A percentile compares a stretch with the other conserved stretches of the same genome.
Evolutionary conservation across 2,888 invertebrate genomes (phyloP).

Genomic region (Phlogophora meticulosa): DNA sequence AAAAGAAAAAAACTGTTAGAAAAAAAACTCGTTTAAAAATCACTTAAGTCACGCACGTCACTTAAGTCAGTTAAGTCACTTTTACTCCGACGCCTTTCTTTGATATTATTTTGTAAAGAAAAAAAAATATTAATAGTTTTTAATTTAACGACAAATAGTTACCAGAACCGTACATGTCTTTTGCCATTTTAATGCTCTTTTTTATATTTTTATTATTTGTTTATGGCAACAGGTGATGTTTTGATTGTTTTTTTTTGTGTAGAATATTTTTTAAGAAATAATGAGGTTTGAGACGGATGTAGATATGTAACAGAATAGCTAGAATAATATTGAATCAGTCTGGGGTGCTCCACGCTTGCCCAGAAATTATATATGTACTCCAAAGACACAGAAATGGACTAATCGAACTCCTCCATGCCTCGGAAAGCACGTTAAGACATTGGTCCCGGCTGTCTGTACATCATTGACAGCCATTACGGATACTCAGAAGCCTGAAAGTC

Average conservation of each 20-base stretch:
- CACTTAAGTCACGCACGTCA: no score
- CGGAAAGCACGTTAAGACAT: no score
- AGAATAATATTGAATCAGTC: background rate
- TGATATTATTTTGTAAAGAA: slow-evolving; percentile 63
- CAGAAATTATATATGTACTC: no score
- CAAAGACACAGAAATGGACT: no score
- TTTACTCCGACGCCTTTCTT: slow-evolving; percentile 17
- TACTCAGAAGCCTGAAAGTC: no score
- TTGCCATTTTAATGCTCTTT: slow-evolving; percentile 67
- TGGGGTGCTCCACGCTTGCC: no score
- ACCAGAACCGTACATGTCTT: slow-evolving; percentile 64
- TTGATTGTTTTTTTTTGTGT: slow-evolving; percentile 6
- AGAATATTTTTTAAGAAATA: background rate
- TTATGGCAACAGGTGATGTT: slow-evolving; percentile 32
- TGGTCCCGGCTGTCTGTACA: no score
- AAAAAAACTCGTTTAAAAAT: no score
- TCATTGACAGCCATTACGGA: no score
- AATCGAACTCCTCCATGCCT: no score
- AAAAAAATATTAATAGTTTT: slow-evolving; percentile 49
- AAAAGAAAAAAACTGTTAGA: background rate
- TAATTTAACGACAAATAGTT: slow-evolving; percentile 59
- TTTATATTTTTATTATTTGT: slow-evolving; percentile 54
- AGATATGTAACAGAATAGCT: background rate
- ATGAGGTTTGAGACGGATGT: background rate
- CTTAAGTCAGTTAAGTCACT: slow-evolving; percentile 22